Percentiles rank a stretch among this genome's conserved stretches.
These are phyloP conservation scores for Sylvietta virens DNA, from an alignment of 2,113 vertebrate species.

Conservation along the genomic window DNA sequence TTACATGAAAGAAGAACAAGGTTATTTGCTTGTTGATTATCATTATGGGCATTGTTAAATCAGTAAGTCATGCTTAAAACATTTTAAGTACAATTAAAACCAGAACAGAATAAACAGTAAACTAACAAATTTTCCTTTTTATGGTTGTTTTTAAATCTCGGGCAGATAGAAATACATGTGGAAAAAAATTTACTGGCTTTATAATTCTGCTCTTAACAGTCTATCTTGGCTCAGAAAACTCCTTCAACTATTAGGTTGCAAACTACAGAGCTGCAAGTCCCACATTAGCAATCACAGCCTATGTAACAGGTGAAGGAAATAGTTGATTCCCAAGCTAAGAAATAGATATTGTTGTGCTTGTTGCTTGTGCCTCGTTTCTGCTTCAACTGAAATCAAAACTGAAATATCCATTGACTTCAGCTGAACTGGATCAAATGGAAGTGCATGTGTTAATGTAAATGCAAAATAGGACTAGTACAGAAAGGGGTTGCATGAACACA, in stretches of 20 bases:
- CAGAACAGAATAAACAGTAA: background rate
- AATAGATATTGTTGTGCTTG: background rate
- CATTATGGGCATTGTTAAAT: rapidly evolving
- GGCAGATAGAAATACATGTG: background rate
- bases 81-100: background rate
- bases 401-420: background rate
- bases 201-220: background rate
- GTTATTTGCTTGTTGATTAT: background rate
- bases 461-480: background rate
- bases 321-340: background rate
- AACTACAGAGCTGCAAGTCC: background rate
- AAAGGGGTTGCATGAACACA: background rate
- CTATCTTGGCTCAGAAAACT: background rate
- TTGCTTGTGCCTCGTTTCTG: background rate
- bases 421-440: background rate
- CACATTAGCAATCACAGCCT: background rate
- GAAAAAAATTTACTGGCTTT: background rate
- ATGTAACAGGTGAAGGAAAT: background rate
- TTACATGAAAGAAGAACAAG: background rate
- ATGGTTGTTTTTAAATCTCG: background rate
- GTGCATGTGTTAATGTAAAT: background rate
- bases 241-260: background rate
- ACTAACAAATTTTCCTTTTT: background rate
- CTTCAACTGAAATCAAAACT: background rate
- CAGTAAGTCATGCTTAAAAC: background rate